Evolutionary conservation across 2,888 invertebrate genomes (phyloP), one percentile per base, ranked within the genome.

Genomic region (Trichogramma dendrolimi): DNA sequence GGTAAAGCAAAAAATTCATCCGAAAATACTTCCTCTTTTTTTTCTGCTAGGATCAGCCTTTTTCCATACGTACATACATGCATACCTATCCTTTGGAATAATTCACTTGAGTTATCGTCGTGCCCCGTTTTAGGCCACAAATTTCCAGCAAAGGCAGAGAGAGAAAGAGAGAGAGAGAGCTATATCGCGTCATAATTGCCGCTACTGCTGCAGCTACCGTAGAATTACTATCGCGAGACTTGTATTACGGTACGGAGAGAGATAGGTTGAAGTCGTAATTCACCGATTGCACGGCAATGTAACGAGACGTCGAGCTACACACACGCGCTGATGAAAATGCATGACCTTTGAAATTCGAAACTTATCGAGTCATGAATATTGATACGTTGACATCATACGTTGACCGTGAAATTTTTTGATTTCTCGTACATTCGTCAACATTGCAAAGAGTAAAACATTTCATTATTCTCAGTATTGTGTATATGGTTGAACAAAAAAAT

Each of bases 31-130:
- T 27, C 62, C 56, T 59, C 55, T 51, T 1, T 10, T 4, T 10
- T 14, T 41, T 8, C 48, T 4, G 14, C 42, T 11, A 4, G 40
- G 49, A 1, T 8, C 8, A 46, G 4, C 27, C 2, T 46, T 1
- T 42, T 11, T 39, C 48, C 38, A 39, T 27, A 27, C 27, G 27
- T 27, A 27, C 27, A 2, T 2, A 27, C 27, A 27, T 27, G 3
- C 27, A 2, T 27, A 27, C 27, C 27, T 27, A 27, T 27, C 55
- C 51, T 47, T 11, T 43, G 53, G 40, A 56, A 62, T 62, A 62
- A 62, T 56, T 62, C 62, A 62, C 59, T 62, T 56, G 58, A 56
- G 62, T 59, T 62, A 62, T 62, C 62, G 59, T 48, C 53, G 52
- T 56, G 48, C 48, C 14, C 11, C 56, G 50, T 10, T 11, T 49